phyloP scores from a whole-genome alignment of 1,140 invertebrate genomes.

The Macrocentrus cingulum region DNA sequence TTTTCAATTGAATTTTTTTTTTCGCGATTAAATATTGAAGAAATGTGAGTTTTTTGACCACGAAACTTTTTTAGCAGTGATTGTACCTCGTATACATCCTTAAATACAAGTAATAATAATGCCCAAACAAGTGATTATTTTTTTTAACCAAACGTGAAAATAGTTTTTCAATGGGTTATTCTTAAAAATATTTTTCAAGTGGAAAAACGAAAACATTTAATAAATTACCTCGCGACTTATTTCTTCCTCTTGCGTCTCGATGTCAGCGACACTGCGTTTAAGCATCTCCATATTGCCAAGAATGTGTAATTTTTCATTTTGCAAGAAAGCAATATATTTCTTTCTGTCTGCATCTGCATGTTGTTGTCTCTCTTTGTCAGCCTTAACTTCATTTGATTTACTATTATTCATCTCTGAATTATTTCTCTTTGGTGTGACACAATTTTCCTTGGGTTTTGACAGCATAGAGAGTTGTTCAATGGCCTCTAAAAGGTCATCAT shows the following conservation, averaged over 20 bases:
- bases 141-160: too few species aligned
- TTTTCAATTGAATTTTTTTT: conserved; percentile 6
- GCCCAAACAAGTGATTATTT: too few species aligned
- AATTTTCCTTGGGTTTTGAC: conserved; percentile 47
- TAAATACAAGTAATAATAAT: too few species aligned
- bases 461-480: conserved; percentile 55
- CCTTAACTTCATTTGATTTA: conserved; percentile 59
- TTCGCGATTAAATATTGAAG: background rate
- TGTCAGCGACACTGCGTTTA: conserved; percentile 76
- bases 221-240: conserved; percentile 73
- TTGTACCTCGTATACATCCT: too few species aligned
- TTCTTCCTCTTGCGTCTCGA: conserved; percentile 81
- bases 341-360: conserved; percentile 47
- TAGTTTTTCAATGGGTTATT: too few species aligned
- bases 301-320: conserved; percentile 54
- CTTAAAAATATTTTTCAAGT: too few species aligned
- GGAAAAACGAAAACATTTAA: conserved; percentile 31
- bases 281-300: conserved; percentile 59
- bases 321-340: conserved; percentile 54
- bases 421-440: conserved; percentile 50
- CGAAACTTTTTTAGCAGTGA: too few species aligned
- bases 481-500: conserved; percentile 56
- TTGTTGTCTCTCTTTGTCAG: conserved; percentile 45
- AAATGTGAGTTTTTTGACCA: background rate
- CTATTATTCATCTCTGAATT: conserved; percentile 56